Evolutionary conservation across 2,113 vertebrate genomes (phyloP), one percentile per base, ranked within the genome.

Genomic region (Tamias sibiricus): DNA sequence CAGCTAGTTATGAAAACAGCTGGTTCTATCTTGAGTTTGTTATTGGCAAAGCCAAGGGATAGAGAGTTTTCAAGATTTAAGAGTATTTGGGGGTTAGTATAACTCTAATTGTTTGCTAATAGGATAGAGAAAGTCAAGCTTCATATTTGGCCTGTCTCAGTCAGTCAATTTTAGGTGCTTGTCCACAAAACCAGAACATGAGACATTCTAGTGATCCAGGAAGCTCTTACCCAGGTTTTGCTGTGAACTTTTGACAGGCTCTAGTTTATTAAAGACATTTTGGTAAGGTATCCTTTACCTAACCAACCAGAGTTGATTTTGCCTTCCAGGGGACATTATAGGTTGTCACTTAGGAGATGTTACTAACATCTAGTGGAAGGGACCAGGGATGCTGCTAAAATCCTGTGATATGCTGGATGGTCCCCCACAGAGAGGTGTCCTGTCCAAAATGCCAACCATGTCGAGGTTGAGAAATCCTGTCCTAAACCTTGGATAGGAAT

Each of bases 21-120:
- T 40, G 47, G 59, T 76, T 96, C n/a, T 71, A 32, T 57, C 88
- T 80, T 75, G 44, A 77, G 77, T 42, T 68, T 90, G 30, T 64
- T 83, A 42, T 57, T 68, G 28, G 77, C 69, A 52, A 40, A 92
- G 87, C 79, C 37, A 71, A 57, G 49, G 24, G 22, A 64, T 57
- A 47, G 32, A 57, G 24, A 37, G 17, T 84, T 75, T 89, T 74
- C 40, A 84, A 68, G 14, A 42, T 87, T 40, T 32, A 2, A 47
- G 42, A 37, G 28, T 87, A 28, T 75, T 30, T 57, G 47, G 59
- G 52, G 28, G 37, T 84, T 86, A 49, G 42, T 42, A 19, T 10
- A 35, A 62, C 28, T 30, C 30, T 42, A 52, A 0, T 82, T 64
- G 52, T 83, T 74, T 79, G 37, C 64, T 49, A 6, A 13, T 26